Evolutionary conservation across 2,113 vertebrate species (phyloP), one percentile per base, ranked within the genome.

Genomic region (Caranx ignobilis): DNA sequence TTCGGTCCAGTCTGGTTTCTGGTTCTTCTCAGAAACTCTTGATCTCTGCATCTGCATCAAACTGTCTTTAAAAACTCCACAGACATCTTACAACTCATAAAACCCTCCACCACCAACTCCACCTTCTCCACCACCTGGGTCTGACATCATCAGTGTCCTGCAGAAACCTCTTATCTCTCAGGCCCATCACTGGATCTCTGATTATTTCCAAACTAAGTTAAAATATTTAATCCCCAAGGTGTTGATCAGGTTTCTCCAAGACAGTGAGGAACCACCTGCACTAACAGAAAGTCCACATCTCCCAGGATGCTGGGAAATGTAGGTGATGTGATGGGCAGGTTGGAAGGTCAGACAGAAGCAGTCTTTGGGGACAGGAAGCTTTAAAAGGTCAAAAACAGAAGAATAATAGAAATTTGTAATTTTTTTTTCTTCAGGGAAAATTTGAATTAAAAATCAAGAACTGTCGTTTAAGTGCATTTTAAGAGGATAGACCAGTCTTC

Each of bases 251-350:
- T 37, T 62, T 70, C 56, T 47, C 35, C 32, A 34, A 45, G 65
- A 35, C 13, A 16, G 4, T 16, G 66, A 80, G 13, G 3, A 71
- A 1, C 45, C 15, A 26, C 47, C 47, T 48, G 15, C 19, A 39
- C 82, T 89, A 88, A 75, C 50, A 69, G 72, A 21, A 16, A 60
- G 19, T 37, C 19, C 21, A 15, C 52, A 2, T 37, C 52, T 16
- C 47, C 5, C 21, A 73, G 76, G 75, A 50, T 76, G 63, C 67
- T 86, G 83, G 87, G 81, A 67, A 16, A 19, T 54, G 66, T 59
- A 41, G 39, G 37, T 48, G 48, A 26, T 26, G 8, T 5, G 11
- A 48, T 52, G 2, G 11, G 43, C 41, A 45, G 43, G 13, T 56
- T 45, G 21, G 35, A 47, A 76, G 10, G 59, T 34, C 4, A 19